Conservation (phyloP, 30 jellyfish, hydroid and myxozoan genomes). For the Hydra vulgaris region DNA sequence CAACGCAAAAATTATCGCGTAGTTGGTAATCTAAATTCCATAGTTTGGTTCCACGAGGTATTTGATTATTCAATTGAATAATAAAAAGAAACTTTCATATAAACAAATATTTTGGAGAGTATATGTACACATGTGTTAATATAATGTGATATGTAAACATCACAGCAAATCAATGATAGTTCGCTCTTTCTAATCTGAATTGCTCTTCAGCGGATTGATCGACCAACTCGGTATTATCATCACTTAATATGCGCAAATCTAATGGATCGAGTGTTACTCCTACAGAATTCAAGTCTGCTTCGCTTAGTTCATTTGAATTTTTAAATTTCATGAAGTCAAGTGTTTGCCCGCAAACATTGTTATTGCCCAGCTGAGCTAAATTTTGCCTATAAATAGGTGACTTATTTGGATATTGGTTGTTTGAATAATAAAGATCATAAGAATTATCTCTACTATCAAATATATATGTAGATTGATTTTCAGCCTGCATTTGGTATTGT, state of each 20-base stretch:
- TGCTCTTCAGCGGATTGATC: constrained; percentile 85
- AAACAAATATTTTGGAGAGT: not conserved
- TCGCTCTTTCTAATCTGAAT: constrained; percentile 68
- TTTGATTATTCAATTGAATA: not conserved
- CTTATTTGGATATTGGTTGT: constrained; percentile 26
- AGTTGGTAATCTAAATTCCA: not conserved
- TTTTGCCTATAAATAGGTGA: not conserved
- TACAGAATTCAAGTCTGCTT: constrained; percentile 76
- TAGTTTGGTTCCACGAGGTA: not conserved
- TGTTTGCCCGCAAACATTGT: constrained; percentile 20
- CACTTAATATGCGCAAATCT: constrained; percentile 59
- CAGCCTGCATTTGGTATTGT: constrained; percentile 33
- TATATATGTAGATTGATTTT: constrained; percentile 16
- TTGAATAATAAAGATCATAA: constrained; percentile 3
- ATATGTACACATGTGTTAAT: not conserved
- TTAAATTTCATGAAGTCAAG: constrained; percentile 20
- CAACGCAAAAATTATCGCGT: no score
- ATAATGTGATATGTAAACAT: not conserved
- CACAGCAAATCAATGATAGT: not conserved
- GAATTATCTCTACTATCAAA: constrained; percentile 9
- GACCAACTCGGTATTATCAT: constrained; percentile 72
- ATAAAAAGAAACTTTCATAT: not conserved
- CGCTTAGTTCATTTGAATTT: constrained; percentile 56
- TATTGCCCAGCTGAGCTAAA: not conserved
- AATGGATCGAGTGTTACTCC: constrained; percentile 84